Conservation (phyloP, 1,140 invertebrate species). For the Octopus sinensis region DNA sequence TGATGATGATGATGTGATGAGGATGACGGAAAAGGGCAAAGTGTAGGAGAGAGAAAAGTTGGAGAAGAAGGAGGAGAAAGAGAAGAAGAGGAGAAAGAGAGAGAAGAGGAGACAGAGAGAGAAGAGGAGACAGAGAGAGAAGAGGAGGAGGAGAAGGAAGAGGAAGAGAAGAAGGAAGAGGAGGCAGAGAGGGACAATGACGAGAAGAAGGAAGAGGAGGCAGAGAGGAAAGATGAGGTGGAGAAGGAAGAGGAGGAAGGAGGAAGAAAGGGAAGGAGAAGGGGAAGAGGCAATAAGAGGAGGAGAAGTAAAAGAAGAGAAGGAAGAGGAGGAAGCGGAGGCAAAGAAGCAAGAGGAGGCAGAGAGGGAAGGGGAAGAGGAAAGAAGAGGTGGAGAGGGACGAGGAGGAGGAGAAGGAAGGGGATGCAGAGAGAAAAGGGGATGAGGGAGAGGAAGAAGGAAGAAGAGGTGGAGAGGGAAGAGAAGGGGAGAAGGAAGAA, state of each 20-base stretch:
- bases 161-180: neutral
- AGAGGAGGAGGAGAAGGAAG: neutral
- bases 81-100: neutral
- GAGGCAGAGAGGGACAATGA: neutral
- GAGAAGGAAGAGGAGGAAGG: neutral
- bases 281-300: neutral
- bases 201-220: neutral
- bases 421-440: neutral
- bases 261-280: neutral
- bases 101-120: neutral
- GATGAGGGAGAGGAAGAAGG: neutral
- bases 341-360: no score
- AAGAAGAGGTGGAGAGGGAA: neutral
- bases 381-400: no score
- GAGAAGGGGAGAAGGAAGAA: neutral
- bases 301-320: no score
- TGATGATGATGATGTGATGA: no score
- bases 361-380: no score
- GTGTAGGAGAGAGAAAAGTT: no score
- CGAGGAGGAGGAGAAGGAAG: no score
- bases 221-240: neutral
- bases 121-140: neutral
- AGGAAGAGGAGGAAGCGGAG: no score
- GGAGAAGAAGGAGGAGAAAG: neutral
- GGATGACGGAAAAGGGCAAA: no score